A percentile compares a stretch with the other conserved stretches of the same genome.
These are phyloP conservation scores for Cervus canadensis DNA, from an alignment of 2,113 vertebrate species.

Conservation along the genomic window DNA sequence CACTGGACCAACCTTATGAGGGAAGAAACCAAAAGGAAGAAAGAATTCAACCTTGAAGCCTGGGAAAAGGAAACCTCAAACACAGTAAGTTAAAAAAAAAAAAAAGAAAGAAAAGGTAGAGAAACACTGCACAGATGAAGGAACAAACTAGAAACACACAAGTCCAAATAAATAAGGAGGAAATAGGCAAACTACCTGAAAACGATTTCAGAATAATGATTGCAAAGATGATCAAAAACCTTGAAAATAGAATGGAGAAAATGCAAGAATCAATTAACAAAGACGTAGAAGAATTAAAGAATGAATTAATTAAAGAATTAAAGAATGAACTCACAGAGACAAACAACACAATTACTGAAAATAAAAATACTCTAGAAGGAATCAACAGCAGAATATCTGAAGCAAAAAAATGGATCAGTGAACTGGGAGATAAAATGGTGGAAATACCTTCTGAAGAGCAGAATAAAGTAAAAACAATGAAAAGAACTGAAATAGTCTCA, in stretches of 20 bases:
- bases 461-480: neutral
- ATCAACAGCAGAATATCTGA: neutral
- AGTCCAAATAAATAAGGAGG: neutral
- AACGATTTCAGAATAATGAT: neutral
- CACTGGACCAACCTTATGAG: neutral
- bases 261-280: neutral
- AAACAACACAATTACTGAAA: neutral
- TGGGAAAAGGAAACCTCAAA: neutral
- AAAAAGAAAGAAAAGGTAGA: neutral
- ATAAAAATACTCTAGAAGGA: neutral
- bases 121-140: neutral
- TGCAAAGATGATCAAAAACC: neutral
- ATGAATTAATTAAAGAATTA: neutral
- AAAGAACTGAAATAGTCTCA: neutral
- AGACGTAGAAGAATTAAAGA: neutral
- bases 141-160: neutral
- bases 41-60: neutral
- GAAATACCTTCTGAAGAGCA: neutral
- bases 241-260: neutral
- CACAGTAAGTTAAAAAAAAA: neutral
- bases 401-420: neutral
- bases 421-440: neutral
- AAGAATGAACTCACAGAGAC: neutral
- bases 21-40: neutral
- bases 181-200: neutral